phyloP scores from a whole-genome alignment of 1,140 invertebrate genomes.

The Brachionus rotundiformis region DNA sequence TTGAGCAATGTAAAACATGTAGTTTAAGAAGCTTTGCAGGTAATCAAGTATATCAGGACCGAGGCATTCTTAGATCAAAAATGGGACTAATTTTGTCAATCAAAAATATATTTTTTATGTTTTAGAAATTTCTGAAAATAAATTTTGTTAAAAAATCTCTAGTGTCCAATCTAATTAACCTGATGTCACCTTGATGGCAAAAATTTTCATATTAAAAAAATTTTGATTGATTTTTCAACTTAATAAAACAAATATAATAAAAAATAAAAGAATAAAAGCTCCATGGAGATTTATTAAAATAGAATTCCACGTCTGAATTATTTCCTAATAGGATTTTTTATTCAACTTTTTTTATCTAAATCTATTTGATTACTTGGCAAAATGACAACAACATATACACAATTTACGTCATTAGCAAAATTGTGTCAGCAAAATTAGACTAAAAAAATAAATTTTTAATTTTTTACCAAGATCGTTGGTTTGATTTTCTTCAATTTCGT shows the following conservation, averaged over 20 bases:
- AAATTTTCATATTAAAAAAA: neutral
- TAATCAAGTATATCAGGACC: too few relatives aligned
- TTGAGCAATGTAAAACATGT: too few relatives aligned
- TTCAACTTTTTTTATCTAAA: slow-evolving; percentile 6
- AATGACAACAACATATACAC: neutral
- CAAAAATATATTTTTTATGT: too few relatives aligned
- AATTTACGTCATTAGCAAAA: neutral
- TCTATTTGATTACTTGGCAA: neutral
- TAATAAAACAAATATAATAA: too few relatives aligned
- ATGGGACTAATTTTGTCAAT: too few relatives aligned
- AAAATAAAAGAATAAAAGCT: slow-evolving; percentile 5
- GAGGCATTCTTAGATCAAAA: too few relatives aligned
- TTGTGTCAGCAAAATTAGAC: too few relatives aligned
- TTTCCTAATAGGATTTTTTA: neutral
- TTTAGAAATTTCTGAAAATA: neutral
- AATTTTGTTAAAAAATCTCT: neutral
- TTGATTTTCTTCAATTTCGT: neutral
- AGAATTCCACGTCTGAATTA: neutral
- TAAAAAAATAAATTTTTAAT: neutral
- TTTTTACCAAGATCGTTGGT: neutral
- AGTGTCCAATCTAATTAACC: neutral
- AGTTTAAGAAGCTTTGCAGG: too few relatives aligned
- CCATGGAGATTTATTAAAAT: neutral
- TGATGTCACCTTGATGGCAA: neutral
- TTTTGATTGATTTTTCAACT: neutral